Conservation (phyloP, 2,113 vertebrate species). For the Gavia stellata region DNA sequence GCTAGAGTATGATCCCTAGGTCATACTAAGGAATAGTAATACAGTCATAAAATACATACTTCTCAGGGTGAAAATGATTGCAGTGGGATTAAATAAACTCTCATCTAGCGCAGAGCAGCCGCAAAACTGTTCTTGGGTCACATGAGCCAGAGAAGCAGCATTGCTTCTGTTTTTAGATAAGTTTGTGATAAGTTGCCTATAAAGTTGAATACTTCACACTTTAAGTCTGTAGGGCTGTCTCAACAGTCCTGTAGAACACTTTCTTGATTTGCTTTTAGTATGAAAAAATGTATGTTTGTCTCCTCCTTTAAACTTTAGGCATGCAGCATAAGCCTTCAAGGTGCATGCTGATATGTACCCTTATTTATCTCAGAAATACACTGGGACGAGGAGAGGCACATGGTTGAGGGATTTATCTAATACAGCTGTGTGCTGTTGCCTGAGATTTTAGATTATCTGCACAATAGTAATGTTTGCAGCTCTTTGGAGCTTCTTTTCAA, state of each 20-base stretch:
- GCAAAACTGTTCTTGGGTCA: background rate
- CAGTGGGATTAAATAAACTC: background rate
- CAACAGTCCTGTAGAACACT: background rate
- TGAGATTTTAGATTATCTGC: background rate
- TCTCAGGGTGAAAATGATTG: background rate
- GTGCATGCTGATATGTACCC: fast-evolving
- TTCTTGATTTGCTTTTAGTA: background rate
- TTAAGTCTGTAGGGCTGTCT: background rate
- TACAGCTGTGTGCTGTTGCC: background rate
- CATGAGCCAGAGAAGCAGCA: background rate
- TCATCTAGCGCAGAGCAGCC: background rate
- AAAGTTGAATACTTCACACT: background rate
- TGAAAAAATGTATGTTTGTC: background rate
- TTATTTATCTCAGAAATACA: background rate
- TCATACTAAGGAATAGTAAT: background rate
- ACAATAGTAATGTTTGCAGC: background rate
- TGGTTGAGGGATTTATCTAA: background rate
- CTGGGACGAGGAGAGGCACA: background rate
- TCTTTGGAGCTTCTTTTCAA: background rate
- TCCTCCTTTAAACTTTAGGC: background rate
- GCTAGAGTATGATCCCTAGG: background rate
- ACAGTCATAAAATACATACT: background rate
- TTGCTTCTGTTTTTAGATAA: background rate
- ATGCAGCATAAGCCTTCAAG: background rate
- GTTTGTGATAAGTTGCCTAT: background rate